phyloP scores from a whole-genome alignment of 2,888 invertebrate genomes.

The Tachystola acroxantha region DNA sequence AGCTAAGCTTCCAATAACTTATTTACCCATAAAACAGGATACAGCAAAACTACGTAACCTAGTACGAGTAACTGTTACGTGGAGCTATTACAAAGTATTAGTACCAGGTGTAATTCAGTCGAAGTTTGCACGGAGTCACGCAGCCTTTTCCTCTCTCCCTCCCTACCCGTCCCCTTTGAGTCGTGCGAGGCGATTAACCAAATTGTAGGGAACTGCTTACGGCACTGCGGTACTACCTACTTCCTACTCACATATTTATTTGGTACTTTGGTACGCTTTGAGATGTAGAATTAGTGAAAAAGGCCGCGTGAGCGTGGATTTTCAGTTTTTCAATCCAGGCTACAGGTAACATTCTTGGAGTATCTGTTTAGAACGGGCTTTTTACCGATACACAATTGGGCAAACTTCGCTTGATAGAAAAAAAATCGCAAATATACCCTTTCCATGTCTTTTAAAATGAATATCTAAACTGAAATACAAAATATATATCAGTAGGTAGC shows the following conservation, averaged over 20 bases:
- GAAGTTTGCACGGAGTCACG: slow-evolving; percentile 44
- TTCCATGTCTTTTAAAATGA: too few species aligned
- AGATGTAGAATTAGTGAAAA: neutral
- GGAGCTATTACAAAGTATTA: neutral
- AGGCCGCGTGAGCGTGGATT: neutral
- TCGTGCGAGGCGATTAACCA: slow-evolving; percentile 50
- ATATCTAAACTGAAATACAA: too few species aligned
- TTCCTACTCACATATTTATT: slow-evolving; percentile 18
- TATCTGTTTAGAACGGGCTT: too few species aligned
- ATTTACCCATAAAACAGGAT: neutral
- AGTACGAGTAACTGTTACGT: neutral
- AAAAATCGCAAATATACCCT: too few species aligned
- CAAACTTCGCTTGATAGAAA: too few species aligned
- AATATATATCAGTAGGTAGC: neutral
- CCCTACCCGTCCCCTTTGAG: slow-evolving; percentile 14
- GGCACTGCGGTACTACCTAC: slow-evolving; percentile 38
- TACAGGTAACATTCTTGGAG: too few species aligned
- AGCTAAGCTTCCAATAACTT: too few species aligned
- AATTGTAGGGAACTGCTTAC: slow-evolving; percentile 52
- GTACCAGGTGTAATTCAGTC: slow-evolving; percentile 16
- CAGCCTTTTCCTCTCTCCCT: slow-evolving; percentile 21
- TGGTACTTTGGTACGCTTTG: neutral
- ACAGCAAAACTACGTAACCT: neutral
- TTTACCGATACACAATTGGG: too few species aligned
- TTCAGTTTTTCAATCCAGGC: too few species aligned